These are phyloP conservation scores for Calameuta pallipes DNA, from an alignment of 2,888 invertebrate genomes.

Conservation along the genomic window DNA sequence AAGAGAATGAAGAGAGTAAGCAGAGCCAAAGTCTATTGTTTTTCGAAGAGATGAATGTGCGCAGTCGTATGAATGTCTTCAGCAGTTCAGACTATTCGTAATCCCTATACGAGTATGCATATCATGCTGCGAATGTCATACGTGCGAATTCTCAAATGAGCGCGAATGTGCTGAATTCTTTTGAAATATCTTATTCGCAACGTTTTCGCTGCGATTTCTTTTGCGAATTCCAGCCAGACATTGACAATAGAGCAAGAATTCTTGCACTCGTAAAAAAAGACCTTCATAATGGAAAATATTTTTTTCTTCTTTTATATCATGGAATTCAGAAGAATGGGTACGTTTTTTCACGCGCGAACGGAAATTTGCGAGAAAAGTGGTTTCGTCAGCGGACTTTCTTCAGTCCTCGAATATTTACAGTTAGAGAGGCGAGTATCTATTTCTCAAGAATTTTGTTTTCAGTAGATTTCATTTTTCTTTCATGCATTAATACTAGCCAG, in stretches of 20 bases:
- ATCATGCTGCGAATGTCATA: not conserved
- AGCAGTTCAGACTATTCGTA: not conserved
- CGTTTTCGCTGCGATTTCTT: not conserved
- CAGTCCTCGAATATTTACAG: not conserved
- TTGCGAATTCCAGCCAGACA: not conserved
- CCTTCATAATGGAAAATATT: not conserved
- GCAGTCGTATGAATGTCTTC: constrained; percentile 25
- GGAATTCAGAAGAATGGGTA: not conserved
- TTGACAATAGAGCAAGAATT: not conserved
- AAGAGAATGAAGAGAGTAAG: constrained; percentile 1
- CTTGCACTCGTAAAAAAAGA: not conserved
- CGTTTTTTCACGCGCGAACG: not conserved
- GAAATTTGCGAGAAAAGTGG: not conserved
- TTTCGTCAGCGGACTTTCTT: not conserved
- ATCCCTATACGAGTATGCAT: not conserved
- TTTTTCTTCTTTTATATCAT: not conserved
- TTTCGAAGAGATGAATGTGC: constrained; percentile 38
- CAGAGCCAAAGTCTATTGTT: constrained; percentile 35
- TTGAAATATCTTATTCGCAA: not conserved
- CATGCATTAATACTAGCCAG: not conserved
- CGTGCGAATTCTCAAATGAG: not conserved
- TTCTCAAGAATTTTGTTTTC: not conserved
- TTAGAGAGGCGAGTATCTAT: not conserved
- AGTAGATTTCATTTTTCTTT: not conserved
- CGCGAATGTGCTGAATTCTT: not conserved